These are phyloP conservation scores for Anthopleura sola DNA, from an alignment of 64 coral and sea anemone genomes.

Conservation along the genomic window DNA sequence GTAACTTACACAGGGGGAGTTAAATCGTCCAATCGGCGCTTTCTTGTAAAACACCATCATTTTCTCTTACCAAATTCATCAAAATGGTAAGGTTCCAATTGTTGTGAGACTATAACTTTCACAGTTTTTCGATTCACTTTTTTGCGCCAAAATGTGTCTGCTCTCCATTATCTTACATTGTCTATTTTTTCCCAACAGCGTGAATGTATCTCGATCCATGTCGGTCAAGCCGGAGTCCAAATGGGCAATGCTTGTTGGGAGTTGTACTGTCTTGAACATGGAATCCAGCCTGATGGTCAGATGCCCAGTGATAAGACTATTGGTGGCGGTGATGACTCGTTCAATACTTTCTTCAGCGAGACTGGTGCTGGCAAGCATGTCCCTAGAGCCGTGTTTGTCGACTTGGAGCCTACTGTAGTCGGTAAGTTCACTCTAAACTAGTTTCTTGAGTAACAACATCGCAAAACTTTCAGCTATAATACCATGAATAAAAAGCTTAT, in stretches of 20 bases:
- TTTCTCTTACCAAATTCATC: neutral
- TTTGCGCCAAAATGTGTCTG: neutral
- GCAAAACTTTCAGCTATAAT: neutral
- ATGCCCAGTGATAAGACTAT: conserved; percentile 32
- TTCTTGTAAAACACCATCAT: neutral
- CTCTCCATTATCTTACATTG: neutral
- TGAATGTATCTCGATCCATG: conserved; percentile 73
- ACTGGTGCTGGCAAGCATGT: conserved; percentile 67
- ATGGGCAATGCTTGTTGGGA: conserved; percentile 85
- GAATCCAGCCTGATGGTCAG: conserved; percentile 55
- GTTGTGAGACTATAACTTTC: too few species aligned
- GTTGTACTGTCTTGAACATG: conserved; percentile 73
- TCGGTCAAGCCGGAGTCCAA: conserved; percentile 77
- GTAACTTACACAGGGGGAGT: conserved; percentile 16
- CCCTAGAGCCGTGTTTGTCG: conserved; percentile 75
- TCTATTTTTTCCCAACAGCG: conserved; percentile 29
- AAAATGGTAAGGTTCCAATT: neutral
- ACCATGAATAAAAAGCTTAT: too few species aligned
- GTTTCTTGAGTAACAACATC: neutral
- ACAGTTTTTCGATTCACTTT: neutral
- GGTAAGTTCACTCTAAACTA: conserved; percentile 41
- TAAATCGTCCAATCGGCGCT: neutral
- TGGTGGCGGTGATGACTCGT: conserved; percentile 59
- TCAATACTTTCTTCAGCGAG: conserved; percentile 76
- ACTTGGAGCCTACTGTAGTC: conserved; percentile 80